These are phyloP conservation scores for Crotalus tigris DNA, from an alignment of 2,113 vertebrate genomes.

Conservation along the genomic window DNA sequence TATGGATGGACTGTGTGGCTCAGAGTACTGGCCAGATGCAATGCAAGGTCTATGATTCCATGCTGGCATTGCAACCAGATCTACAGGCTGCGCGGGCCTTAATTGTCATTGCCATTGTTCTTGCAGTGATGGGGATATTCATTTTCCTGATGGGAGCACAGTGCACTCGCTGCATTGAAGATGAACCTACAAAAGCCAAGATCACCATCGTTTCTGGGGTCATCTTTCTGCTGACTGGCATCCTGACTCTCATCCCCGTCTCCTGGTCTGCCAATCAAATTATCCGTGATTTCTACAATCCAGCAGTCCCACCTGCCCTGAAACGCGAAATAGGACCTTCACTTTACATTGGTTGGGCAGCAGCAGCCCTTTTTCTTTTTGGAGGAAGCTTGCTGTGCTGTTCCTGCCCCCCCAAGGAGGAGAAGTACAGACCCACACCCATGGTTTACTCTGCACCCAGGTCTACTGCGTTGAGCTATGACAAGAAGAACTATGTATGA, in stretches of 20 bases:
- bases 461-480: slow-evolving; percentile 76
- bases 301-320: slow-evolving; percentile 73
- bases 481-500: slow-evolving; percentile 92
- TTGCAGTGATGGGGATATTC: slow-evolving; percentile 79
- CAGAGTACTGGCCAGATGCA: slow-evolving; percentile 88
- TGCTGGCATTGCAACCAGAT: slow-evolving; percentile 81
- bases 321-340: slow-evolving; percentile 84
- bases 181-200: slow-evolving; percentile 80
- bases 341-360: slow-evolving; percentile 90
- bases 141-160: slow-evolving; percentile 86
- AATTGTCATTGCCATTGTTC: slow-evolving; percentile 80
- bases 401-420: slow-evolving; percentile 83
- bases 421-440: slow-evolving; percentile 76
- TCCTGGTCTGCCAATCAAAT: slow-evolving; percentile 86
- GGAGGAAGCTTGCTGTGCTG: slow-evolving; percentile 89
- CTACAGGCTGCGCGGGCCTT: slow-evolving; percentile 86
- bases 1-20: slow-evolving; percentile 87
- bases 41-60: slow-evolving; percentile 83
- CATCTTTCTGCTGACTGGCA: slow-evolving; percentile 79
- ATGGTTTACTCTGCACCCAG: slow-evolving; percentile 81
- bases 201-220: slow-evolving; percentile 82
- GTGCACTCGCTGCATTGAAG: slow-evolving; percentile 87
- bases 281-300: slow-evolving; percentile 88
- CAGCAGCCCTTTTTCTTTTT: slow-evolving; percentile 77
- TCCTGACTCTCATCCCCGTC: slow-evolving; percentile 83